phyloP scores from a whole-genome alignment of 2,888 invertebrate species.

The Omphaloscelis lunosa region DNA sequence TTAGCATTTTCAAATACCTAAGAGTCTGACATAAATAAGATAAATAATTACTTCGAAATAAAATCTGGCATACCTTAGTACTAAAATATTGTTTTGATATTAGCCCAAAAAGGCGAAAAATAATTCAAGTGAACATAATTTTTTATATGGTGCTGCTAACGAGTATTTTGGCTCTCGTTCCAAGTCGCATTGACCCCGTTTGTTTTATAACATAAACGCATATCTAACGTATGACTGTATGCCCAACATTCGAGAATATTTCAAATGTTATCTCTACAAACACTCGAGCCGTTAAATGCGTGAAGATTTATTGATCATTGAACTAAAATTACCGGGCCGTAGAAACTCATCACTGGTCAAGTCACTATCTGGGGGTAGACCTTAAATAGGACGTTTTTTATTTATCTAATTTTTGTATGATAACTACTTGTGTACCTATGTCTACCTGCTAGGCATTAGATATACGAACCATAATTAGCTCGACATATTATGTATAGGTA shows the following conservation, averaged over 20 bases:
- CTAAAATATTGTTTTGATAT: neutral
- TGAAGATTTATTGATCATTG: conserved; percentile 55
- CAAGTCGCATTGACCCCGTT: conserved; percentile 51
- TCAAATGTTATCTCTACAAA: conserved; percentile 54
- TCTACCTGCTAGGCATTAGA: neutral
- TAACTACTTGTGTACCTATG: neutral
- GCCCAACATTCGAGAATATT: conserved; percentile 37
- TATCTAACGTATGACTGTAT: conserved; percentile 9
- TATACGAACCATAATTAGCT: neutral
- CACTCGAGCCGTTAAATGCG: conserved; percentile 26
- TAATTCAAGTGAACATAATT: neutral
- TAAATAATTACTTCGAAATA: neutral
- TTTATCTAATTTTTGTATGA: neutral
- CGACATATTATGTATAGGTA: neutral
- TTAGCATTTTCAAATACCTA: neutral
- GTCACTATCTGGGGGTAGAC: neutral
- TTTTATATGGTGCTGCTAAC: neutral
- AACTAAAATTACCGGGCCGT: conserved; percentile 41
- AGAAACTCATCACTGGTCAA: neutral
- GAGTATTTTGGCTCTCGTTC: conserved; percentile 38
- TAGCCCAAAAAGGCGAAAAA: conserved; percentile 10
- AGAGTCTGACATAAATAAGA: neutral
- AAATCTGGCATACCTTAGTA: neutral
- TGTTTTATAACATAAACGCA: conserved; percentile 15
- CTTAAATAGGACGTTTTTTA: too few relatives aligned